phyloP scores from a whole-genome alignment of 2,113 vertebrate genomes.

The Mungos mungo region DNA sequence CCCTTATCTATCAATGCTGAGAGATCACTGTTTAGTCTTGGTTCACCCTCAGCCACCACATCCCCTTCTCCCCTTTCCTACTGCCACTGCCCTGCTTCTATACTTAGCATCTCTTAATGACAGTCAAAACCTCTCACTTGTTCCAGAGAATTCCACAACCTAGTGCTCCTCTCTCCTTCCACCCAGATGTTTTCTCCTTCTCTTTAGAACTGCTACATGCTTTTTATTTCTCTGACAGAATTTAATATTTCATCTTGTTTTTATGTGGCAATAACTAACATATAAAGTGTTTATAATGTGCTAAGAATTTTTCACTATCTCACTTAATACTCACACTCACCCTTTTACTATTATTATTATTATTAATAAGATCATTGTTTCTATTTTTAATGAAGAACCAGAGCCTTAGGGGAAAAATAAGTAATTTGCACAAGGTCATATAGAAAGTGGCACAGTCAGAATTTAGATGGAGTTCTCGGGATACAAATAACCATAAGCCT shows the following conservation, averaged over 20 bases:
- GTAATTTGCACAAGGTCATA: not conserved
- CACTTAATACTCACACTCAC: not conserved
- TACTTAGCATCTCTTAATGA: not conserved
- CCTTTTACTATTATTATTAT: not conserved
- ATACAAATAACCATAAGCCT: not conserved
- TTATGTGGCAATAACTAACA: not conserved
- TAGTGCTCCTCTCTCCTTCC: not conserved
- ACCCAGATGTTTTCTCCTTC: not conserved
- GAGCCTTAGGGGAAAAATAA: not conserved
- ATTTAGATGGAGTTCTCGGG: not conserved
- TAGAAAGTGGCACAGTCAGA: not conserved
- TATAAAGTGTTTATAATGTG: not conserved
- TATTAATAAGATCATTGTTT: slow-evolving; percentile 11
- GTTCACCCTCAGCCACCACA: not conserved
- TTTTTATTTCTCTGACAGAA: not conserved
- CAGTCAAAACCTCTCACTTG: not conserved
- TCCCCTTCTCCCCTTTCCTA: not conserved
- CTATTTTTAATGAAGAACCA: not conserved
- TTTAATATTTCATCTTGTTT: not conserved
- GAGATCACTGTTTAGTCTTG: not conserved
- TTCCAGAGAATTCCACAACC: not conserved
- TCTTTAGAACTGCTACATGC: not conserved
- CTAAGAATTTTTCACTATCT: not conserved
- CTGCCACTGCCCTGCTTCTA: not conserved
- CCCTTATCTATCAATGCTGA: not conserved